phyloP scores from a whole-genome alignment of 2,797 vertebrate genomes.

The Epinephelus coioides region DNA sequence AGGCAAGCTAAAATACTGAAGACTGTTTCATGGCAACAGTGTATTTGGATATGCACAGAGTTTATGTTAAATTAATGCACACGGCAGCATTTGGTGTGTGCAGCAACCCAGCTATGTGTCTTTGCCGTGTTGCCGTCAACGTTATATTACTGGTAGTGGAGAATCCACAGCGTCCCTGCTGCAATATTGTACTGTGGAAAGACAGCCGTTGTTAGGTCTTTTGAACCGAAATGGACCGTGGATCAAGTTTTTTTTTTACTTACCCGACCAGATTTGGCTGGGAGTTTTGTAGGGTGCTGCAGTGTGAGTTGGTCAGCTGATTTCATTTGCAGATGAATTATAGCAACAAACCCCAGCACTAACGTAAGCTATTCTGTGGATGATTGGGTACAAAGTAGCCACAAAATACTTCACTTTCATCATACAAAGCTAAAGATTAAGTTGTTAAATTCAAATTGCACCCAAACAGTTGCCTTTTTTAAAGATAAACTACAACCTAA shows the following conservation, averaged over 20 bases:
- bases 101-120: neutral
- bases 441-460: neutral
- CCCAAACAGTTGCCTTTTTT: neutral
- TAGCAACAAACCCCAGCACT: neutral
- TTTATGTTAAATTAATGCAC: neutral
- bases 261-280: neutral
- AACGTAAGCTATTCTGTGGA: neutral
- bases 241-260: neutral
- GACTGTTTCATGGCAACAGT: neutral
- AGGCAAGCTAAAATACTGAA: neutral
- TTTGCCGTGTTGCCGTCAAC: neutral
- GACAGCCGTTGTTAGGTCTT: neutral
- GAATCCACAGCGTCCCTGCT: neutral
- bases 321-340: neutral
- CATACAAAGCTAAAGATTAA: neutral
- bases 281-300: neutral
- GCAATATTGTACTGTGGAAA: neutral
- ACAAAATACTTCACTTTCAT: neutral
- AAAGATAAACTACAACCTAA: neutral
- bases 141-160: neutral
- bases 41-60: neutral
- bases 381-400: neutral
- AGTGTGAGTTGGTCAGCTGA: constrained; percentile 9
- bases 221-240: neutral
- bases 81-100: neutral